Conservation (phyloP, 2,113 vertebrate genomes). For the Myotis yumanensis region DNA sequence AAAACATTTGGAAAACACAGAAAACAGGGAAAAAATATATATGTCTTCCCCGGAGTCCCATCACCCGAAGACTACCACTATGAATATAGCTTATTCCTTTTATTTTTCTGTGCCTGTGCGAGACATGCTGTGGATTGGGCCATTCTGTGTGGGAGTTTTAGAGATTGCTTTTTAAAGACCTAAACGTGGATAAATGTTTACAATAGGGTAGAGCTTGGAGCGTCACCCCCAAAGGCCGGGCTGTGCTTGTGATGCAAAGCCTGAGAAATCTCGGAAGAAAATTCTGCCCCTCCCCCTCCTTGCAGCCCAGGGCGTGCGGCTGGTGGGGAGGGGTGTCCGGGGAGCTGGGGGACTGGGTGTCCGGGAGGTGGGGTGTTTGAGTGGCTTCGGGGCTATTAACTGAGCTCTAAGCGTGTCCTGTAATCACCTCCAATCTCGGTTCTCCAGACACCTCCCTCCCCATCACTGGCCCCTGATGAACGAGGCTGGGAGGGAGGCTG, state of each 20-base stretch:
- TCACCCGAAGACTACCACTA: neutral
- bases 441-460: neutral
- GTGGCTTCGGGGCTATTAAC: neutral
- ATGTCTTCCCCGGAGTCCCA: neutral
- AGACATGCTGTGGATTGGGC: neutral
- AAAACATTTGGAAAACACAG: neutral
- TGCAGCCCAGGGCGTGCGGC: rapidly evolving
- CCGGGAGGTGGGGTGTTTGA: neutral
- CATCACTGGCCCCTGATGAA: neutral
- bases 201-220: neutral
- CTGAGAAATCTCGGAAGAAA: neutral
- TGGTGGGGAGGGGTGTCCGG: neutral
- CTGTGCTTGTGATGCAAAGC: neutral
- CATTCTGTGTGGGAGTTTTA: neutral
- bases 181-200: neutral
- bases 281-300: neutral
- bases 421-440: rapidly evolving
- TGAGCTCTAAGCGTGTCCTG: neutral
- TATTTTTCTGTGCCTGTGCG: neutral
- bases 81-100: neutral
- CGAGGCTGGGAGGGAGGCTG: neutral
- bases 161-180: neutral
- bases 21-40: neutral
- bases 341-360: too few relatives aligned
- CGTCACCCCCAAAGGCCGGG: neutral